These are phyloP conservation scores for Melanogrammus aeglefinus DNA, from an alignment of 2,797 vertebrate genomes.

Conservation along the genomic window DNA sequence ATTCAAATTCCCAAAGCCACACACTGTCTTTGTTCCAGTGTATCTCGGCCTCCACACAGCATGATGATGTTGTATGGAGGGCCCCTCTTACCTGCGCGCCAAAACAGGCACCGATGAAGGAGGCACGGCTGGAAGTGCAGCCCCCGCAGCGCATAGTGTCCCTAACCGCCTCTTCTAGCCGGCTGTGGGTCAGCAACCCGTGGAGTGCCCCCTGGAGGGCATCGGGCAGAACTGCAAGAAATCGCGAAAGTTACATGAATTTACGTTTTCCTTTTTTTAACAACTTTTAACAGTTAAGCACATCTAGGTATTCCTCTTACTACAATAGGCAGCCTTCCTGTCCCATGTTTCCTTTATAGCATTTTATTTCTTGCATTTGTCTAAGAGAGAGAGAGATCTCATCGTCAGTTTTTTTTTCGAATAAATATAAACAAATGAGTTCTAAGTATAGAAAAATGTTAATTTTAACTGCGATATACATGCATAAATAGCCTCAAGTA, in stretches of 20 bases:
- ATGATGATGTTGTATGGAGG: neutral
- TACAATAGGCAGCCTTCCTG: no score
- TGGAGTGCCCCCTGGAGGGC: constrained; percentile 74
- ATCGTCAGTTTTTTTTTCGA: neutral
- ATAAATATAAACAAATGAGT: neutral
- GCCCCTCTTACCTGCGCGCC: constrained; percentile 64
- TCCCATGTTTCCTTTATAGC: no score
- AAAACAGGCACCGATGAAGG: constrained; percentile 73
- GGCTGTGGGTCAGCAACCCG: constrained; percentile 60
- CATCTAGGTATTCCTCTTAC: no score
- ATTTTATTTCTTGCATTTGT: no score
- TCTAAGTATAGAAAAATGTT: neutral
- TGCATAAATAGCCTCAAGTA: no score
- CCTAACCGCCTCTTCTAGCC: constrained; percentile 66
- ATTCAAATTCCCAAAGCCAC: neutral
- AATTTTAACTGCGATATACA: neutral
- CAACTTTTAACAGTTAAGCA: no score
- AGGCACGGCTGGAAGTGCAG: constrained; percentile 68
- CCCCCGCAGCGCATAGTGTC: constrained; percentile 71
- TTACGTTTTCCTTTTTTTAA: no score
- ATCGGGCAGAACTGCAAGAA: constrained; percentile 45
- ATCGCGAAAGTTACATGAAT: neutral
- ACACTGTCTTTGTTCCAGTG: neutral
- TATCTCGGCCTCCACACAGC: neutral
- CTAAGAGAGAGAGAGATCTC: no score